These are phyloP conservation scores for Sapajus apella DNA, from an alignment of 2,113 vertebrate species.

Conservation along the genomic window DNA sequence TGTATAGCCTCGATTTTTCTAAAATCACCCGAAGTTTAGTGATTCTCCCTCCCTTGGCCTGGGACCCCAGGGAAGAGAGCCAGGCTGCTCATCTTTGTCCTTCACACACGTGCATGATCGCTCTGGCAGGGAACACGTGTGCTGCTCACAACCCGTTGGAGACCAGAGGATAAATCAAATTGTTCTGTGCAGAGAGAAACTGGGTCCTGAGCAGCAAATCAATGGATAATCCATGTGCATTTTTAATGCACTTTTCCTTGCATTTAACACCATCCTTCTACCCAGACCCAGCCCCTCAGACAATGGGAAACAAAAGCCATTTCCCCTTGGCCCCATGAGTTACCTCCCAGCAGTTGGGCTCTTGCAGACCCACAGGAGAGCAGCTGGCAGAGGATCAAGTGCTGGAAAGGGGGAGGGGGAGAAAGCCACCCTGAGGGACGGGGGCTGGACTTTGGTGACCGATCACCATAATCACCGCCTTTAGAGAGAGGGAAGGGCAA, in stretches of 20 bases:
- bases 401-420: not conserved
- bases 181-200: not conserved
- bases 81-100: not conserved
- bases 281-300: not conserved
- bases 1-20: not conserved
- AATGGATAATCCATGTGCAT: not conserved
- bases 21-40: not conserved
- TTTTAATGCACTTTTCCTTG: not conserved
- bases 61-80: not conserved
- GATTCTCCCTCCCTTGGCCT: too few relatives aligned
- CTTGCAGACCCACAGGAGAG: not conserved
- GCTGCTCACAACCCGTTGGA: not conserved
- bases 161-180: not conserved
- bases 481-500: not conserved
- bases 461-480: not conserved
- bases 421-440: accelerated
- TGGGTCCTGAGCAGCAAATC: not conserved
- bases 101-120: accelerated
- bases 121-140: not conserved
- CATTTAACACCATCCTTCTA: not conserved
- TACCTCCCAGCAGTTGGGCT: not conserved
- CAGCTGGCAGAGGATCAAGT: conserved; percentile 3
- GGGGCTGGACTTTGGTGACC: not conserved
- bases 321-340: not conserved
- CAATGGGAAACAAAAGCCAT: not conserved